Percentiles rank a stretch among this genome's conserved stretches.
Evolutionary conservation across 53 echinoderm and acorn worm species (phyloP).

Genomic region (Paelopatides confundens): DNA sequence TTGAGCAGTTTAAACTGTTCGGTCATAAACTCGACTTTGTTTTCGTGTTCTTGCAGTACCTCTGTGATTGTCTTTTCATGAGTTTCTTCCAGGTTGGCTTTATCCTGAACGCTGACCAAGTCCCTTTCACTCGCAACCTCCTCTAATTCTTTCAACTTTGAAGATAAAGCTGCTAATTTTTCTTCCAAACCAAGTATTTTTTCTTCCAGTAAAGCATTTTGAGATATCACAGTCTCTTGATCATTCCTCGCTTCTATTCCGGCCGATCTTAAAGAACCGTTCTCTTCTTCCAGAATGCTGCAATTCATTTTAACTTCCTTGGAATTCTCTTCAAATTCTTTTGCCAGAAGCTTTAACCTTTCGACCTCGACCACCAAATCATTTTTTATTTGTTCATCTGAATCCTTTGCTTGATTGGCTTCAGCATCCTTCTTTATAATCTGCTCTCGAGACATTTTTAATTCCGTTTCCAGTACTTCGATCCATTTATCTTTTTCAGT

Average conservation of each 20-base stretch:
- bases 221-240: slow-evolving; percentile 14
- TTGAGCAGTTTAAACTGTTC: slow-evolving; percentile 89
- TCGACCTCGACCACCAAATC: slow-evolving; percentile 4
- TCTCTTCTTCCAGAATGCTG: not conserved
- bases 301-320: not conserved
- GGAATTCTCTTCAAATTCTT: not conserved
- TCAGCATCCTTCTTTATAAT: not conserved
- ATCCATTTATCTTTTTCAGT: not conserved
- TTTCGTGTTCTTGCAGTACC: slow-evolving; percentile 88
- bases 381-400: not conserved
- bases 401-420: not conserved
- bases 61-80: slow-evolving; percentile 84
- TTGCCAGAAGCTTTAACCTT: not conserved
- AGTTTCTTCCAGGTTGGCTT: slow-evolving; percentile 28
- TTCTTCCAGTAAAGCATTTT: slow-evolving; percentile 6
- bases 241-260: slow-evolving; percentile 24
- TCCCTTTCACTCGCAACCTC: slow-evolving; percentile 55
- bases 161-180: slow-evolving; percentile 14
- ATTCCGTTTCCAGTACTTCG: not conserved
- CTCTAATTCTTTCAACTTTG: slow-evolving; percentile 51
- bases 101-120: not conserved
- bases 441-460: not conserved
- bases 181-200: slow-evolving; percentile 29
- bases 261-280: not conserved
- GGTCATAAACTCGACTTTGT: slow-evolving; percentile 90